Base-by-base conservation (phyloP, 1,140 invertebrate genomes). In the Leptonema lineaticorne region DNA sequence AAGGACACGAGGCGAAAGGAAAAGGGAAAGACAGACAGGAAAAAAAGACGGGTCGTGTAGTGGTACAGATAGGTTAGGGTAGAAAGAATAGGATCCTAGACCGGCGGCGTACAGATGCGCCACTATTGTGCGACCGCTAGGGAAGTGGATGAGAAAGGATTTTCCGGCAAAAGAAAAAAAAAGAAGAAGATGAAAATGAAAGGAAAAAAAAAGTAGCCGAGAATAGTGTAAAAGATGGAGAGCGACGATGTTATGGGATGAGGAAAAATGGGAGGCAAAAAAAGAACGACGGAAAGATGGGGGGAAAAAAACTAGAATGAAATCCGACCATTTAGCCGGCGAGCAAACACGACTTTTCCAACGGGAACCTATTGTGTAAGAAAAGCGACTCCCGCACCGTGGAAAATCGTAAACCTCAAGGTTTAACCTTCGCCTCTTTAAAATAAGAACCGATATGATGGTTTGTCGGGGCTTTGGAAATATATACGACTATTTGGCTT, bases 331-430 rank as follows among this genome's bases (percentile, higher is more conserved):
- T 64, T 64, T 64, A 64, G 63, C 46, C 63, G 63, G 14, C 46
- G 45, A 50, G 63, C 48, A 64, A 64, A 64, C 63, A 64, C 63
- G 46, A 27, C 46, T 64, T 64, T 64, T 64, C 45, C 28, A 64
- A 37, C 45, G 59, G 26, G 56, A 7, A 8, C 26, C 59, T 37
- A 63, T 63, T 63, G 59, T 63, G 59, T 41, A 45, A 22, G 4
- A 30, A 22, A 14, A 33, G 9, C 33, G 33, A 14, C 33, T 30
- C 30, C 45, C 18, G 24, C 29, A 16, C 9, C 37, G 18, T 58
- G 24, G 8, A n/a, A 27, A 30, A 58, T 26, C 56, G 56, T 29
- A 26, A 58, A n/a, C 11, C n/a, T n/a, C n/a, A n/a, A n/a, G n/a
- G n/a, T n/a, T n/a, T n/a, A n/a, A n/a, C n/a, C n/a, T n/a, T n/a